phyloP scores from a whole-genome alignment of 2,797 vertebrate species.

The Hoplostethus mediterraneus region DNA sequence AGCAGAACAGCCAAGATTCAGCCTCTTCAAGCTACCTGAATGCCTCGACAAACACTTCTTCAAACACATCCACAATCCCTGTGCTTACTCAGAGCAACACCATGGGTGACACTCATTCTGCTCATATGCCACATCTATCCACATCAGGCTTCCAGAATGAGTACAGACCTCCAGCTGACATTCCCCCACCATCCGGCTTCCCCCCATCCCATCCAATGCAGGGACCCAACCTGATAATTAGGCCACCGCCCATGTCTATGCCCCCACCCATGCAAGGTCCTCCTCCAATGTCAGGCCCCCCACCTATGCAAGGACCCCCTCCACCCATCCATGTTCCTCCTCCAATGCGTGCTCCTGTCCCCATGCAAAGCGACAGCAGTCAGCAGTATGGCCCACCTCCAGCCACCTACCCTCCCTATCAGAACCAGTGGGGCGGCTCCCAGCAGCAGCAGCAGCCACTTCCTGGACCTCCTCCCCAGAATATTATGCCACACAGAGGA shows the following conservation, averaged over 20 bases:
- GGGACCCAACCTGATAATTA: conserved; percentile 74
- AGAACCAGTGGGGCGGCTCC: conserved; percentile 84
- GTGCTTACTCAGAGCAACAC: conserved; percentile 77
- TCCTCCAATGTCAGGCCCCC: conserved; percentile 77
- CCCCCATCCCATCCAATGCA: conserved; percentile 70
- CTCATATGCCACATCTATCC: conserved; percentile 73
- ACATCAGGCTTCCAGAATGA: conserved; percentile 72
- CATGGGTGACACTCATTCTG: conserved; percentile 71
- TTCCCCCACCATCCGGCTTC: conserved; percentile 75
- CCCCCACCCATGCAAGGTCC: conserved; percentile 77
- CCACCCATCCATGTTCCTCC: conserved; percentile 75
- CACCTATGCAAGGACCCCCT: conserved; percentile 72
- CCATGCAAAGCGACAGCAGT: conserved; percentile 74
- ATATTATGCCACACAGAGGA: conserved; percentile 81
- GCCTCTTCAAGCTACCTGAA: conserved; percentile 73
- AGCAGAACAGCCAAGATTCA: conserved; percentile 82
- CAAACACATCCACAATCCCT: conserved; percentile 75
- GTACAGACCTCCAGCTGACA: conserved; percentile 76
- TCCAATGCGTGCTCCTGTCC: conserved; percentile 72
- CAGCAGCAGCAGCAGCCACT: conserved; percentile 62
- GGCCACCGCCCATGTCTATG: conserved; percentile 77
- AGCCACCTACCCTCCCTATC: conserved; percentile 79
- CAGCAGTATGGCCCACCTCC: conserved; percentile 77
- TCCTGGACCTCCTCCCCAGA: conserved; percentile 77
- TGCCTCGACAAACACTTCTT: conserved; percentile 62